A percentile compares a stretch with the other conserved stretches of the same genome.
phyloP scores from a whole-genome alignment of 1,140 invertebrate species.

The Drosophila kanapiae region DNA sequence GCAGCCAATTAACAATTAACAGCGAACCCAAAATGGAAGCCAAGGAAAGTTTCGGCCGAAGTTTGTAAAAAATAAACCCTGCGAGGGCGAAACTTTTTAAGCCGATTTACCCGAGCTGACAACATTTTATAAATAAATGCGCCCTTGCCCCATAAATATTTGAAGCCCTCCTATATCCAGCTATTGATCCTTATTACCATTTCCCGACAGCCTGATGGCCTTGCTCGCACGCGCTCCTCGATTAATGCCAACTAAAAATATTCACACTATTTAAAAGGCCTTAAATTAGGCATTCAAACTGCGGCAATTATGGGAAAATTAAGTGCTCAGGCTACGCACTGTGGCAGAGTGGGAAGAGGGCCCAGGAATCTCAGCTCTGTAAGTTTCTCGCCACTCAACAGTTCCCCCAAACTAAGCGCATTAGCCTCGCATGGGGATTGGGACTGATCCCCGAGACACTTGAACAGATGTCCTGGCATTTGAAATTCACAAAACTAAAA shows the following conservation, averaged over 20 bases:
- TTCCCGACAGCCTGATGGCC: conserved; percentile 19
- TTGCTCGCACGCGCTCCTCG: conserved; percentile 10
- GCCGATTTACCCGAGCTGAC: conserved; percentile 31
- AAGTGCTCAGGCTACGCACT: background rate
- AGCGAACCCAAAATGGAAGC: conserved; percentile 29
- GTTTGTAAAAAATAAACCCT: conserved; percentile 36
- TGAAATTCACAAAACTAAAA: conserved; percentile 84
- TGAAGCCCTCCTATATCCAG: conserved; percentile 11
- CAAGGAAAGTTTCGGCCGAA: conserved; percentile 41
- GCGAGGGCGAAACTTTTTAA: conserved; percentile 30
- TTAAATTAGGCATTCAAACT: conserved; percentile 36
- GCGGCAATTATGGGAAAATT: conserved; percentile 23
- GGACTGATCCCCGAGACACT: conserved; percentile 56
- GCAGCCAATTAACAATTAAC: conserved; percentile 81
- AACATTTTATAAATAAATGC: conserved; percentile 42
- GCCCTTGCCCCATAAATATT: conserved; percentile 24
- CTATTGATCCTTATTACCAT: conserved; percentile 29
- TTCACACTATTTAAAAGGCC: conserved; percentile 7
- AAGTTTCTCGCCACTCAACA: conserved; percentile 13
- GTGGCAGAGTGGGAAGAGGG: background rate
- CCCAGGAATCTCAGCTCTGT: conserved; percentile 1
- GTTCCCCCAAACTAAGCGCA: conserved; percentile 35
- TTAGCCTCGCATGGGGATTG: conserved; percentile 55
- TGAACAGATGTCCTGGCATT: conserved; percentile 83
- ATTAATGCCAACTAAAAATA: conserved; percentile 27